A percentile compares a stretch with the other conserved stretches of the same genome.
phyloP scores from a whole-genome alignment of 2,797 vertebrate species.

The Syngnathus rostellatus region DNA sequence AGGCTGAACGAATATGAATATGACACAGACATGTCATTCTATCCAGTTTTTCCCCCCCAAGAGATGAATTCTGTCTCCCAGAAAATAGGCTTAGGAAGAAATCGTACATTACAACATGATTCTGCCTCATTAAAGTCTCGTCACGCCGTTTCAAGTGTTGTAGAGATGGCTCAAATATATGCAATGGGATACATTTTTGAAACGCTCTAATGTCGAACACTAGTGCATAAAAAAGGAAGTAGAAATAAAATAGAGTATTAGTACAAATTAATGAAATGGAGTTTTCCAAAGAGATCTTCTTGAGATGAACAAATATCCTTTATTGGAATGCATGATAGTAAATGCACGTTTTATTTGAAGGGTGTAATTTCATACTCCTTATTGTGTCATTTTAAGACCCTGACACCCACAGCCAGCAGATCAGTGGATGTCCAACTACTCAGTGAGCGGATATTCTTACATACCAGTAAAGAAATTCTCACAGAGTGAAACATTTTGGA shows the following conservation, averaged over 20 bases:
- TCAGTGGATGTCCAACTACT: too few relatives aligned
- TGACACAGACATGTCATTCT: conserved; percentile 4
- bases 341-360: conserved; percentile 27
- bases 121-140: conserved; percentile 48
- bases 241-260: neutral
- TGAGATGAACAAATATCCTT: conserved; percentile 33
- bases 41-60: conserved; percentile 11
- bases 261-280: neutral
- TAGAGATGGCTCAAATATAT: conserved; percentile 4
- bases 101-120: conserved; percentile 35
- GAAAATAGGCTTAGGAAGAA: conserved; percentile 17
- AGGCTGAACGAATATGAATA: conserved; percentile 43
- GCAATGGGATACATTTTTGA: neutral
- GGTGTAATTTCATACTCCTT: conserved; percentile 52
- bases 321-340: conserved; percentile 41
- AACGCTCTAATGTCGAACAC: too few relatives aligned
- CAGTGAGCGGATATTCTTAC: neutral
- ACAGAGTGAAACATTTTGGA: neutral
- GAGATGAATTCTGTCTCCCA: conserved; percentile 32
- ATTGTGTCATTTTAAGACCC: conserved; percentile 49
- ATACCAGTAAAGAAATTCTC: neutral
- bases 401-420: too few relatives aligned
- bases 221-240: neutral
- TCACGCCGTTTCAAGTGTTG: conserved; percentile 11
- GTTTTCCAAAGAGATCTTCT: neutral